Evolutionary conservation across 2,113 vertebrate genomes (phyloP).

Genomic region (Saguinus midas): DNA sequence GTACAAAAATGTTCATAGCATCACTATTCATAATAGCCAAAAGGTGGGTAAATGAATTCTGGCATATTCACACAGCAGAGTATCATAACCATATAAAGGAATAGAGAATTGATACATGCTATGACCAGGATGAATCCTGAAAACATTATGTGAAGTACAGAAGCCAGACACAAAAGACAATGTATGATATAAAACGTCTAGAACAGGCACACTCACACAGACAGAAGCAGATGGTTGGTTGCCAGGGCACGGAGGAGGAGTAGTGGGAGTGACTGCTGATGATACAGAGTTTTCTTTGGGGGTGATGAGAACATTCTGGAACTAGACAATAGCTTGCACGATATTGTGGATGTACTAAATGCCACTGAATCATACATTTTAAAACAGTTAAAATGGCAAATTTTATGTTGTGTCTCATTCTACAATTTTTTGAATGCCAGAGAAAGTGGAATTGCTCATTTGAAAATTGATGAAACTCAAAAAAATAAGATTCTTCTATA

Average conservation of each 20-base stretch:
- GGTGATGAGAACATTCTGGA: not conserved
- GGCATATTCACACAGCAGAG: not conserved
- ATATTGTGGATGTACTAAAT: not conserved
- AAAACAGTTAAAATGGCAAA: not conserved
- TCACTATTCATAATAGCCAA: not conserved
- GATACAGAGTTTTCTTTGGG: not conserved
- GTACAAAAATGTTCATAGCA: not conserved
- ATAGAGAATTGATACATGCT: not conserved
- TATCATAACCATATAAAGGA: not conserved
- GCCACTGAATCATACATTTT: not conserved
- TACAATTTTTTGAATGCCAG: not conserved
- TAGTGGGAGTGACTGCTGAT: not conserved
- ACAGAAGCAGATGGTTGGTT: not conserved
- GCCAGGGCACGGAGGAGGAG: rapidly evolving
- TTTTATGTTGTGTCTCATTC: not conserved
- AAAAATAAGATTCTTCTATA: not conserved
- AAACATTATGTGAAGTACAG: not conserved
- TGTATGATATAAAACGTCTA: not conserved
- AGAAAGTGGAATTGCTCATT: not conserved
- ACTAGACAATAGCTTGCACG: not conserved
- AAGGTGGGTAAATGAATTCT: not conserved
- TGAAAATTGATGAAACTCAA: not conserved
- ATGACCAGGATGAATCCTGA: not conserved
- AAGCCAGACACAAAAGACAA: not conserved
- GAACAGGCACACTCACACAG: not conserved